phyloP scores from a whole-genome alignment of 2,888 invertebrate genomes.

The Cataglyphis albicans region DNA sequence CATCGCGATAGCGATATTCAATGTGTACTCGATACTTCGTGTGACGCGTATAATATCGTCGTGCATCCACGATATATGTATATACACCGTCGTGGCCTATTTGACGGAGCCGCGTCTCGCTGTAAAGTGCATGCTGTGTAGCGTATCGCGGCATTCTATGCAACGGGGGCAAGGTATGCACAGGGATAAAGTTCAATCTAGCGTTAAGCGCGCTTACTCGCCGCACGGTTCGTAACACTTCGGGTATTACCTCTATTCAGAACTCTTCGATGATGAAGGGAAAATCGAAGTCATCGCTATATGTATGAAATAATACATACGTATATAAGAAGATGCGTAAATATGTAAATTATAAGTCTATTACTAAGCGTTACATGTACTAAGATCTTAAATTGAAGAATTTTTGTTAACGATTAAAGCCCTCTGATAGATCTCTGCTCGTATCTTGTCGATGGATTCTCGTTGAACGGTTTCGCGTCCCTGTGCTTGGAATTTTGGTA shows the following conservation, averaged over 20 bases:
- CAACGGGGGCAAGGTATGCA: constrained; percentile 39
- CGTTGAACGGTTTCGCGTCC: background rate
- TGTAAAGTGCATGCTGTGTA: constrained; percentile 36
- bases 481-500: background rate
- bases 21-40: constrained; percentile 49
- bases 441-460: too few relatives aligned
- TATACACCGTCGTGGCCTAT: constrained; percentile 32
- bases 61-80: constrained; percentile 28
- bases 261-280: background rate
- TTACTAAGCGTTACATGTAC: too few relatives aligned
- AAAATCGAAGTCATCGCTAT: background rate
- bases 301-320: background rate
- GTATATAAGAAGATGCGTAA: too few relatives aligned
- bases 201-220: constrained; percentile 59
- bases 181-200: constrained; percentile 57
- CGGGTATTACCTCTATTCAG: background rate
- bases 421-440: background rate
- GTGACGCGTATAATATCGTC: constrained; percentile 48
- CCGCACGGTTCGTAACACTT: background rate
- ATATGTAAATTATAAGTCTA: too few relatives aligned
- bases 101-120: constrained; percentile 49
- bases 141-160: constrained; percentile 35
- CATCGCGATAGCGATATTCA: constrained; percentile 44
- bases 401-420: too few relatives aligned
- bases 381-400: too few relatives aligned